Base-by-base conservation (phyloP, 2,888 invertebrate genomes). In the Myathropa florea region DNA sequence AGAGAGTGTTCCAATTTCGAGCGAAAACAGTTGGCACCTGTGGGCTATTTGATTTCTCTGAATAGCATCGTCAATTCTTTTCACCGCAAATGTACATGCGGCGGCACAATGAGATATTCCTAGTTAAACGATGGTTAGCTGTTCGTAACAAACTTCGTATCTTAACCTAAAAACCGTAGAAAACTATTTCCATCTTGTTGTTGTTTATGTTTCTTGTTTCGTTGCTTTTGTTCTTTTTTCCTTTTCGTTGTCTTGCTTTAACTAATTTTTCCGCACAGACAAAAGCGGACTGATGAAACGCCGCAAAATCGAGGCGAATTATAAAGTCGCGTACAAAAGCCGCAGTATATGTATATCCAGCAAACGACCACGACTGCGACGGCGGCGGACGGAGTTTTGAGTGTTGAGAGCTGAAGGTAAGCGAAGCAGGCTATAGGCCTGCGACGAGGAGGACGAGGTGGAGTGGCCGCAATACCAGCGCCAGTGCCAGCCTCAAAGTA, bases 281-380 rank as follows among this genome's bases (percentile, higher is more conserved):
- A 82, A 82, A 82, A 60, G 60, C 70, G 55, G 75, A 61, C 83
- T 86, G 86, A 83, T 86, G 86, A 86, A 86, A 86, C 83, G 86
- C 86, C 86, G 79, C 75, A 86, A 86, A 86, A 86, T 85, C 86
- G 67, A 86, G 83, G 86, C 65, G 75, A 83, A 86, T 83, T 86
- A 86, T 83, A 86, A 83, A 81, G 65, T 75, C 63, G 23, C 57
- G 39, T 70, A 73, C 70, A 60, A 71, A 61, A 80, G 18, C 82
- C 71, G 77, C 77, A 71, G n/a, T 26, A 57, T 26, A 21, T 9
- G 53, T 53, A 24, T 28, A n/a, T n/a, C 30, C 24, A 4, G 33
- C 18, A 7, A 57, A 12, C 57, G 57, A 26, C 10, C 57, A 57
- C 46, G 46, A 18, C 46, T 18, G 46, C 7, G 24, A 57, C 57